phyloP scores from a whole-genome alignment of 1,140 invertebrate species.

The Galleria mellonella region DNA sequence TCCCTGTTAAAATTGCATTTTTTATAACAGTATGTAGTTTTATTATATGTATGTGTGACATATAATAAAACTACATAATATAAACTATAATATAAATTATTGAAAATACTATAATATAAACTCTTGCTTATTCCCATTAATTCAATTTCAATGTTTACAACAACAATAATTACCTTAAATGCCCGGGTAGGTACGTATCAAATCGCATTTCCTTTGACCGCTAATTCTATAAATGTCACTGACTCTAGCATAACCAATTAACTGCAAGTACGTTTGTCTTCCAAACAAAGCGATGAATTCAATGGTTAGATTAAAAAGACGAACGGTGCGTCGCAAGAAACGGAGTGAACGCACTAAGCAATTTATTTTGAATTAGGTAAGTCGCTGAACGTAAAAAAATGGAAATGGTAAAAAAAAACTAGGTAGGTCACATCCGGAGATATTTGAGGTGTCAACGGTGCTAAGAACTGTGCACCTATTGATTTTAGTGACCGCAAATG shows the following conservation, averaged over 20 bases:
- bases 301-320: conserved; percentile 7
- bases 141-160: too few species aligned
- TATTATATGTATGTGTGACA: too few species aligned
- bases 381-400: conserved; percentile 19
- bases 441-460: conserved; percentile 8
- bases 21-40: too few species aligned
- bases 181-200: too few species aligned
- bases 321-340: conserved; percentile 15
- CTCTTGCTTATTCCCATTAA: too few species aligned
- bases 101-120: too few species aligned
- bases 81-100: too few species aligned
- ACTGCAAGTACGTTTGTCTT: conserved; percentile 16
- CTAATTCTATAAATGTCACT: conserved; percentile 16
- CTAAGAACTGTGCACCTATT: conserved; percentile 23
- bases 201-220: conserved; percentile 23
- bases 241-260: conserved; percentile 22
- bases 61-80: too few species aligned
- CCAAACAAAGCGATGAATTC: conserved; percentile 21
- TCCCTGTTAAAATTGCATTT: too few species aligned
- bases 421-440: conserved; percentile 40
- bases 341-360: conserved; percentile 31
- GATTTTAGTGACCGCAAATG: conserved; percentile 32
- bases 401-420: conserved; percentile 16
- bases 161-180: conserved; percentile 2
- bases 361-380: conserved; percentile 54